Evolutionary conservation across 2,797 vertebrate species (phyloP).

Genomic region (Anas flavirostris): DNA sequence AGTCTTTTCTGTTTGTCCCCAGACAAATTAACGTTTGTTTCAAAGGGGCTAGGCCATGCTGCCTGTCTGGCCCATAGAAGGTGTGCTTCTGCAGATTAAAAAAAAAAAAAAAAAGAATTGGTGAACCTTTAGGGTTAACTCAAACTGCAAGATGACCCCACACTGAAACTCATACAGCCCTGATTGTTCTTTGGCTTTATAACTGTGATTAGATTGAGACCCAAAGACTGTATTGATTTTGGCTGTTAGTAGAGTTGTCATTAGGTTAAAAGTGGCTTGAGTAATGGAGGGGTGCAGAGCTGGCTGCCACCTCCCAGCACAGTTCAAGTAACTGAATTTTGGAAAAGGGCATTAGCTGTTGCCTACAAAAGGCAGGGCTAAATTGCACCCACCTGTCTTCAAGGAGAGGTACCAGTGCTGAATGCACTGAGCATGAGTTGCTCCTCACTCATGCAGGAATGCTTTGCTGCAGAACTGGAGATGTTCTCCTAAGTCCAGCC

Average conservation of each 20-base stretch:
- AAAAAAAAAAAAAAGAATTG: background rate
- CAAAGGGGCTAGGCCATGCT: background rate
- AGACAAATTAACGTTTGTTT: background rate
- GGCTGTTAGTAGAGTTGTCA: slow-evolving; percentile 73
- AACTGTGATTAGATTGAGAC: slow-evolving; percentile 40
- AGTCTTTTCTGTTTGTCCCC: background rate
- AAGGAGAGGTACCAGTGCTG: background rate
- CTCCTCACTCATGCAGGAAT: background rate
- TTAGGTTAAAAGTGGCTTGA: slow-evolving; percentile 62
- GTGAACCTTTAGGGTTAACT: background rate
- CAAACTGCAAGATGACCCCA: background rate
- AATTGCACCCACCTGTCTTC: slow-evolving; percentile 29
- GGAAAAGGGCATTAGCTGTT: slow-evolving; percentile 46
- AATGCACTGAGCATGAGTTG: background rate
- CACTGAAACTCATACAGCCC: background rate
- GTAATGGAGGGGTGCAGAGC: background rate
- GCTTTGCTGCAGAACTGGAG: background rate
- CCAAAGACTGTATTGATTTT: slow-evolving; percentile 65
- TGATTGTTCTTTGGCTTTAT: background rate
- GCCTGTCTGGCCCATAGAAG: background rate
- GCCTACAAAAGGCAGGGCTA: background rate
- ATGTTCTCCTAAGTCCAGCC: background rate
- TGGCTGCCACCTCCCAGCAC: slow-evolving; percentile 35
- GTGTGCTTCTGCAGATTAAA: background rate
- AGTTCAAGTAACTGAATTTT: slow-evolving; percentile 60